Evolutionary conservation across 2,888 invertebrate genomes (phyloP).

Genomic region (Rhyacophila evoluta): DNA sequence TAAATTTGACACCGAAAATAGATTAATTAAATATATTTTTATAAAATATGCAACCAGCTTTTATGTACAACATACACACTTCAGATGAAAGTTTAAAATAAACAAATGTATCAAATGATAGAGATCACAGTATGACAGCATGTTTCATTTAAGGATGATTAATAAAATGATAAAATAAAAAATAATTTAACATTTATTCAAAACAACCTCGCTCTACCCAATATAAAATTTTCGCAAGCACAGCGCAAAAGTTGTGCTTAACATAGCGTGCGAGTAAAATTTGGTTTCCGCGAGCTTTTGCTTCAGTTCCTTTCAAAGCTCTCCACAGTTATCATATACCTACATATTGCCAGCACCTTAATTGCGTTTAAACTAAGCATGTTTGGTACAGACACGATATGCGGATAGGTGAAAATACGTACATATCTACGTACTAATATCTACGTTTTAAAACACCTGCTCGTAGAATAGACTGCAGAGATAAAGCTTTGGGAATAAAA

Average conservation of each 20-base stretch:
- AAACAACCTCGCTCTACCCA: too few relatives aligned
- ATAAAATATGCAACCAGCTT: too few relatives aligned
- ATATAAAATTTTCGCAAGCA: background rate
- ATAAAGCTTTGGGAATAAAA: background rate
- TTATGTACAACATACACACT: too few relatives aligned
- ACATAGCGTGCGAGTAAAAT: slow-evolving; percentile 24
- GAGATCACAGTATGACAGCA: too few relatives aligned
- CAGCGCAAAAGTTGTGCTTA: slow-evolving; percentile 12
- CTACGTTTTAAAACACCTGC: background rate
- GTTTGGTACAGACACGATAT: slow-evolving; percentile 14
- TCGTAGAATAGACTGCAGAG: background rate
- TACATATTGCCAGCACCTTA: background rate
- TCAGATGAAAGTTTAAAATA: too few relatives aligned
- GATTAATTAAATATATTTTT: too few relatives aligned
- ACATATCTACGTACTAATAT: background rate
- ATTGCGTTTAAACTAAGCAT: slow-evolving; percentile 24
- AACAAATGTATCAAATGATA: too few relatives aligned
- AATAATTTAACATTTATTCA: too few relatives aligned
- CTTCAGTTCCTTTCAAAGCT: slow-evolving; percentile 14
- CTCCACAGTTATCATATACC: background rate
- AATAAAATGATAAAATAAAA: too few relatives aligned
- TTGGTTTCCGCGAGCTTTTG: slow-evolving; percentile 13
- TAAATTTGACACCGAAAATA: too few relatives aligned
- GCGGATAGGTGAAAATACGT: background rate
- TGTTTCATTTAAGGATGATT: too few relatives aligned